Evolutionary conservation across 2,113 vertebrate genomes (phyloP), one percentile per base, ranked within the genome.

Genomic region (Pseudopipra pipra): DNA sequence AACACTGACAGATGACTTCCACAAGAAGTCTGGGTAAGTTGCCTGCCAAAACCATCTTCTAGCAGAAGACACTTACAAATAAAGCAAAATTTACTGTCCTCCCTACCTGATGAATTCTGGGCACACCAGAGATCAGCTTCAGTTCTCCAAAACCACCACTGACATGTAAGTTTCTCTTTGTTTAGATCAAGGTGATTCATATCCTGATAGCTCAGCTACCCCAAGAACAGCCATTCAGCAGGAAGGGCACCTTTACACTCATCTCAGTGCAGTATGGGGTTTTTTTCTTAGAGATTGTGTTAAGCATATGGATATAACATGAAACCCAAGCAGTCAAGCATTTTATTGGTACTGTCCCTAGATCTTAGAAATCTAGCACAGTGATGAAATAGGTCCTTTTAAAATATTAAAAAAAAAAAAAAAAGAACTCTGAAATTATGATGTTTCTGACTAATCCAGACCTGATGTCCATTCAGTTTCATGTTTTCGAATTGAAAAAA

Each of bases 341-440:
- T 73, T 49, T 81, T 16, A 76, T 1, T 43, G 23, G 13, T 73
- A 31, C 0, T 76, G 39, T 39, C 21, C 16, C 62, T 59, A 33
- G 6, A 68, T n/a, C 46, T 12, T 33, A 16, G 39, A 73, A 74
- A 76, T 44, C 21, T 55, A 46, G 79, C 46, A 49, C 14, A 68
- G 8, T 4, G 11, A 47, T 23, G 0, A 51, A 55, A 68, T 12
- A 0, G 0, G 6, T 39, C 14, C 12, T 70, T 90, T 44, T 23
- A 68, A 41, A 8, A 6, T 52, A 65, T 52, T 59, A 17, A 65
- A 37, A 62, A 56, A 43, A 47, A 39, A 39, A 11, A 39, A 39
- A 39, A 9, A 37, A 37, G 9, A 37, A 37, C 11, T 83, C 41
- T 54, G 47, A 88, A 83, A 67, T 81, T 28, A 52, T 51, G 0